phyloP scores from a whole-genome alignment of 2,888 invertebrate genomes.

The Idaea dimidiata region DNA sequence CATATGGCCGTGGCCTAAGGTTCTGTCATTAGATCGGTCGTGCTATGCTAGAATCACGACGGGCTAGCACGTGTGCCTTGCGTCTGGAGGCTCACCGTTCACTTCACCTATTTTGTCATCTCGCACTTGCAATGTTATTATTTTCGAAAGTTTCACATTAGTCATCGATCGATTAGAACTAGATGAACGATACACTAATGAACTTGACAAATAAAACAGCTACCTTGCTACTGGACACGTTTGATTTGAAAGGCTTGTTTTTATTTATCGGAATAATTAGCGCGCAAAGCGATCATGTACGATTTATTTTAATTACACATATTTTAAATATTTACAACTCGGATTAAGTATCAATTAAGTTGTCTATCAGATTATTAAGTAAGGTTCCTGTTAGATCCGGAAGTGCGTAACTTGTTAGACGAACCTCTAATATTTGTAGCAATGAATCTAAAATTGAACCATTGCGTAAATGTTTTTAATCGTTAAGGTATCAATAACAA shows the following conservation, averaged over 20 bases:
- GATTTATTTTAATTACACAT: not conserved
- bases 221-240: constrained; percentile 14
- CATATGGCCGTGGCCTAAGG: constrained; percentile 72
- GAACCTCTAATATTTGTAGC: not conserved
- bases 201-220: constrained; percentile 17
- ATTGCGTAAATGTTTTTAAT: not conserved
- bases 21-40: constrained; percentile 59
- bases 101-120: constrained; percentile 71
- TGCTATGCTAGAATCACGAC: constrained; percentile 69
- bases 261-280: constrained; percentile 1
- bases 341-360: not conserved
- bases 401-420: not conserved
- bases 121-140: constrained; percentile 57
- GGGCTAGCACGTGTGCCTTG: constrained; percentile 68
- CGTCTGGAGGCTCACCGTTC: constrained; percentile 72
- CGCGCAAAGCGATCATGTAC: not conserved
- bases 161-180: constrained; percentile 43
- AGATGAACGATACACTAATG: constrained; percentile 22
- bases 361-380: not conserved
- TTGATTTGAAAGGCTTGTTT: constrained; percentile 7
- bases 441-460: not conserved
- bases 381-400: not conserved
- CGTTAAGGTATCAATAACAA: constrained; percentile 4
- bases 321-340: not conserved
- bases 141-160: constrained; percentile 57